Evolutionary conservation across 2,113 vertebrate species (phyloP), one percentile per base, ranked within the genome.

Genomic region (Bufo gargarizans): DNA sequence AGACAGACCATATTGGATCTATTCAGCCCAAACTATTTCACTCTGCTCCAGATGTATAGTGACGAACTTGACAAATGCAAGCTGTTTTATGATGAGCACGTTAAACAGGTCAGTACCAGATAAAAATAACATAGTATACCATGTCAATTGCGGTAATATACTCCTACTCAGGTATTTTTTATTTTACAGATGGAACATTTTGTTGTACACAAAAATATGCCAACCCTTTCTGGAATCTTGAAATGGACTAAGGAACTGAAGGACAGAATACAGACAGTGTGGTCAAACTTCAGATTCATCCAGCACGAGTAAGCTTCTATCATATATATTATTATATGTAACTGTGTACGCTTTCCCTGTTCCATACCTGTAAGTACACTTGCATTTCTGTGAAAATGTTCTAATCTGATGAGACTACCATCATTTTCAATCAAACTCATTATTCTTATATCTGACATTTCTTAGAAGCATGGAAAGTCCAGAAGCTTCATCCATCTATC

Each of bases 31-130:
- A 96, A 95, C 93, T 94, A 95, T 53, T 89, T 84, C 61, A 91
- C 93, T 56, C 90, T 96, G 50, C 92, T 94, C 79, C 92, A 94
- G 33, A 94, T 95, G 89, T 94, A 97, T 88, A 90, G 65, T 89
- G 89, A 93, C 49, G 95, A 98, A 82, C 78, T 96, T 89, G 92
- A 94, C 85, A 91, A 89, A 80, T 97, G 96, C 92, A 96, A 95
- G 93, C 0, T 19, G 5, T 89, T 96, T 17, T 91, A 91, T 82
- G 90, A 94, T 89, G 92, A 93, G 33, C 94, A 95, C 19, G 7
- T 93, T 69, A 90, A 90, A 76, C 93, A 96, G 95, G 95, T 97
- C 92, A 43, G 71, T 12, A 45, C 2, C 10, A 71, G 6, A 59
- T 17, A 6, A 0, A 19, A 22, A 12, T 22, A 22, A 55, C 17